Base-by-base conservation (phyloP, 2,888 invertebrate species). In the Xestia rhomboidea region DNA sequence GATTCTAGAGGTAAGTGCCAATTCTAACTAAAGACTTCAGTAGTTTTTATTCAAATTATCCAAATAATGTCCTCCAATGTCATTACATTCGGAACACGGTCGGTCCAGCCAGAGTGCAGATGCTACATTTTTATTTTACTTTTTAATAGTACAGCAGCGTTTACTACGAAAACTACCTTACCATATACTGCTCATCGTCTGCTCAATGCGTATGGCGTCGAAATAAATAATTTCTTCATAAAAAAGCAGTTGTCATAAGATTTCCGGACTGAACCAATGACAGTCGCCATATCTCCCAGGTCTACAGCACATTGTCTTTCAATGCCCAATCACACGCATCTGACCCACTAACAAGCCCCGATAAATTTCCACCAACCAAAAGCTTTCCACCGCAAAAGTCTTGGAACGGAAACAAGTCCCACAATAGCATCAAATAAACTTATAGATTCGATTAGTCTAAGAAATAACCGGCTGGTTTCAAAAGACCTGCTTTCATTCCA, bases 391-490 rank as follows among this genome's bases (percentile, higher is more conserved):
- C 68, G 80, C 80, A 76, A 80, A 86, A 69, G 34, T 71, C 74
- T 73, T 30, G 21, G 49, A 80, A 76, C 84, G 84, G 75, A 86
- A 83, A 85, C 80, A 72, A 64, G 60, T 73, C 73, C 71, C 66
- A 83, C 80, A 85, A 83, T 87, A 51, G 57, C 38, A 24, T 67
- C 49, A 74, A 77, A 88, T 91, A 90, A 89, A 87, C 87, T 89
- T 75, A 71, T 72, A 82, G 76, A 77, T 74, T 10, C 4, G 77
- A 51, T 78, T 66, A n/a, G 71, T 77, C 54, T 70, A 46, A 87
- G 89, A 85, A 89, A 91, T 92, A 93, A 87, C 89, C 89, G 88
- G 82, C 91, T 87, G 78, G 83, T 86, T 91, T 91, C 87, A 88
- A 90, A 91, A 85, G 90, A 80, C 68, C 75, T 69, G 87, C 89